phyloP scores from a whole-genome alignment of 2,797 vertebrate species.

The Gymnothorax reevesii region DNA sequence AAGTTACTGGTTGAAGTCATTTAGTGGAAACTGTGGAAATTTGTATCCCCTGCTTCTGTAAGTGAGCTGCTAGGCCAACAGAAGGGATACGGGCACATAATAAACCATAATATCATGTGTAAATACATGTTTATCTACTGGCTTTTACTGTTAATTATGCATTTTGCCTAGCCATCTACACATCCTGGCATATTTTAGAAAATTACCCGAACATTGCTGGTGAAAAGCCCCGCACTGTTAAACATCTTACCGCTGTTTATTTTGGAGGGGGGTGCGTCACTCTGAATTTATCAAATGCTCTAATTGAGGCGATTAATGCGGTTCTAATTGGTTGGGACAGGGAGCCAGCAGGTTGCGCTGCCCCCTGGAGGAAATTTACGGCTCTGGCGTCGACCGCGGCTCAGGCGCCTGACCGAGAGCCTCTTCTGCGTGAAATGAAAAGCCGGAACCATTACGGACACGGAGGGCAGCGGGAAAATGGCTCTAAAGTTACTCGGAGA shows the following conservation, averaged over 20 bases:
- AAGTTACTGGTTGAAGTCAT: not conserved
- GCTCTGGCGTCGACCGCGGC: not conserved
- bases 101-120: not conserved
- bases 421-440: not conserved
- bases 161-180: not conserved
- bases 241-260: not conserved
- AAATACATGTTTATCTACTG: not conserved
- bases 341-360: not conserved
- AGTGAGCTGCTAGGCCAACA: not conserved
- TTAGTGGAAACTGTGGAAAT: not conserved
- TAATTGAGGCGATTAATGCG: not conserved
- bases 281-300: not conserved
- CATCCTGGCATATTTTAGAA: not conserved
- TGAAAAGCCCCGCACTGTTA: not conserved
- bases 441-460: not conserved
- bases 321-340: not conserved
- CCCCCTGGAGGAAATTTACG: not conserved
- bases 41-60: not conserved
- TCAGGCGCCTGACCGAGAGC: not conserved
- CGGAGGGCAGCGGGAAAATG: not conserved
- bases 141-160: not conserved
- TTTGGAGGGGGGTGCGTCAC: not conserved
- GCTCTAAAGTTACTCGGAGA: not conserved
- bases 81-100: not conserved
- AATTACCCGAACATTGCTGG: not conserved